A percentile compares a stretch with the other conserved stretches of the same genome.
Conservation (phyloP, 2,797 vertebrate species). For the Liparis tanakae region DNA sequence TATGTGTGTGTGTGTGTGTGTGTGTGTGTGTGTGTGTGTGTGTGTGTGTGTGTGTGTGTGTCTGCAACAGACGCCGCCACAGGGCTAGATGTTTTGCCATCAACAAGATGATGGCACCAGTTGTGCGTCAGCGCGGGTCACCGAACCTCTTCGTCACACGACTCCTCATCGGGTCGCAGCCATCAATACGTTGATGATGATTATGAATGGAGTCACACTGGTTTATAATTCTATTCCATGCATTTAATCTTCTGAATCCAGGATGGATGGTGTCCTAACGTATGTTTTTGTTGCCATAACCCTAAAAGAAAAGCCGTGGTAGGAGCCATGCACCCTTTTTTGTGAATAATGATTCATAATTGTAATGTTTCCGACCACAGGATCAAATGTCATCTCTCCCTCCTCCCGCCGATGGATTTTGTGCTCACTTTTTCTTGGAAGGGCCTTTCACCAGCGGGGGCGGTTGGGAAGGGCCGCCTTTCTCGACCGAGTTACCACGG, state of each 20-base stretch:
- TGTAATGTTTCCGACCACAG: too few species aligned
- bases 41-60: too few species aligned
- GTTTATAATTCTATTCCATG: too few species aligned
- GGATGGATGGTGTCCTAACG: too few species aligned
- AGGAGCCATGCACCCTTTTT: background rate
- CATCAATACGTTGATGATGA: background rate
- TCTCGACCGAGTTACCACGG: conserved; percentile 94
- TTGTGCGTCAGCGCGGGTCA: conserved; percentile 42
- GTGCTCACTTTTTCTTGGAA: conserved; percentile 90
- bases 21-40: too few species aligned
- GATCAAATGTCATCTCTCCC: background rate
- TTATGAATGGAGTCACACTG: too few species aligned
- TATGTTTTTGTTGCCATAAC: too few species aligned
- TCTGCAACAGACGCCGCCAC: conserved; percentile 37
- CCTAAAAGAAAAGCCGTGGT: background rate
- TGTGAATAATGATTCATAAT: too few species aligned
- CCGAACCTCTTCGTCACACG: conserved; percentile 16
- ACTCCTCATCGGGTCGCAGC: background rate
- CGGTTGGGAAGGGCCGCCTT: conserved; percentile 91
- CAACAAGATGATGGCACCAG: conserved; percentile 55
- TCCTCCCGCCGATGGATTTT: background rate
- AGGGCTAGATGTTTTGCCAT: conserved; percentile 52
- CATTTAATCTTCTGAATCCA: too few species aligned
- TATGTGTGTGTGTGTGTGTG: conserved; percentile 25
- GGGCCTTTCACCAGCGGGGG: conserved; percentile 85